Evolutionary conservation across 2,113 vertebrate genomes (phyloP), one percentile per base, ranked within the genome.

Genomic region (Lagopus muta): DNA sequence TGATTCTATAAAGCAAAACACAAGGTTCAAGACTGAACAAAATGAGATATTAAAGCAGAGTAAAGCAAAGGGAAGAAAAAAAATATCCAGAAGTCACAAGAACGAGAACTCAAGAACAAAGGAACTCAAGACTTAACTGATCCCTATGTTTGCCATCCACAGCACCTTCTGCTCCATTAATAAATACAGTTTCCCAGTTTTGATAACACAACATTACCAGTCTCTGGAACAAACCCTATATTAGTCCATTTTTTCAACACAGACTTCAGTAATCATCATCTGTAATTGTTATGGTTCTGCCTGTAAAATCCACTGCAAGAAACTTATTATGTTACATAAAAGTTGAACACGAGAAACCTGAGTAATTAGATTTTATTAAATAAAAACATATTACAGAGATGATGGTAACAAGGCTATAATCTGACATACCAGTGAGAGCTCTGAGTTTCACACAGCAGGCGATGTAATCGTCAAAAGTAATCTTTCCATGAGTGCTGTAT

Each of bases 381-480:
- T 47, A 82, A 66, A 80, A 83, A 28, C 30, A 1, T 8, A 36
- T 43, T 15, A 54, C 8, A 21, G 64, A 19, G 13, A 22, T 19
- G 38, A 77, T 1, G 86, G 55, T 7, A 45, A 48, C 9, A 27
- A 18, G 21, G 10, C 16, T 42, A 4, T 28, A 27, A 22, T 15
- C 28, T 42, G 48, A 89, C 98, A 74, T 95, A 99, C 99, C 99
- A 34, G 99, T 99, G 88, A 99, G 97, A 10, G 98, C 98, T 21
- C 99, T 97, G 43, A 99, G 98, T 97, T 98, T 99, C 43, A 99
- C 97, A 9, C 98, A 98, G 82, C 99, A 99, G 88, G 98, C 98
- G 7, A 99, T 98, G 54, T 99, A 99, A 58, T 99, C 99, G 73
- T 99, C 99, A 17, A 99, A 99, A 5, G 97, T 91, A 86, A 99